phyloP scores from a whole-genome alignment of 2,113 vertebrate species.

The Garra rufa region DNA sequence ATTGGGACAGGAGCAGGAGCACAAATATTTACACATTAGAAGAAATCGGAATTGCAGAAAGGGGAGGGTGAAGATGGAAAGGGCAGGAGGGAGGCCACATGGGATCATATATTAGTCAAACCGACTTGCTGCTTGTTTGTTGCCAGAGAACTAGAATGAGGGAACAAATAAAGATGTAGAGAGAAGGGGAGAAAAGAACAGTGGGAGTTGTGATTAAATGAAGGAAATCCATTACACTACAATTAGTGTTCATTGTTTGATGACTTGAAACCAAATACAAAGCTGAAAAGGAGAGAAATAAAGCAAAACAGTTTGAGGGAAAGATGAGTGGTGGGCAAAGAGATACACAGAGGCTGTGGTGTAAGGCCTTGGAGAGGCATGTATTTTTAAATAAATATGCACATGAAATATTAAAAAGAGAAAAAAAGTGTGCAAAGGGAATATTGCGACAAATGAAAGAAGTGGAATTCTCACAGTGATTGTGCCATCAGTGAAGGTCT shows the following conservation, averaged over 20 bases:
- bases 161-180: constrained; percentile 14
- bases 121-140: not conserved
- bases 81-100: not conserved
- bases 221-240: constrained; percentile 6
- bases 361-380: not conserved
- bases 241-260: constrained; percentile 14
- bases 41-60: not conserved
- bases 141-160: constrained; percentile 51
- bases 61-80: not conserved
- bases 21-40: constrained; percentile 52
- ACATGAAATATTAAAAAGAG: constrained; percentile 22
- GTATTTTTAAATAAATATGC: constrained; percentile 25
- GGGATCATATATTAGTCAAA: constrained; percentile 14
- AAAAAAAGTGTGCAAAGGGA: not conserved
- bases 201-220: constrained; percentile 18
- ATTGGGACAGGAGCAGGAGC: constrained; percentile 19
- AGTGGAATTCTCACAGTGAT: not conserved
- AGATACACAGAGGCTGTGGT: not conserved
- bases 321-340: not conserved
- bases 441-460: constrained; percentile 22
- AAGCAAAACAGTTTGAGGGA: not conserved
- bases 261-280: constrained; percentile 6
- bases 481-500: not conserved
- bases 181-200: constrained; percentile 22
- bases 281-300: not conserved